Evolutionary conservation across 2,888 invertebrate genomes (phyloP), one percentile per base, ranked within the genome.

Genomic region (Nysson spinosus): DNA sequence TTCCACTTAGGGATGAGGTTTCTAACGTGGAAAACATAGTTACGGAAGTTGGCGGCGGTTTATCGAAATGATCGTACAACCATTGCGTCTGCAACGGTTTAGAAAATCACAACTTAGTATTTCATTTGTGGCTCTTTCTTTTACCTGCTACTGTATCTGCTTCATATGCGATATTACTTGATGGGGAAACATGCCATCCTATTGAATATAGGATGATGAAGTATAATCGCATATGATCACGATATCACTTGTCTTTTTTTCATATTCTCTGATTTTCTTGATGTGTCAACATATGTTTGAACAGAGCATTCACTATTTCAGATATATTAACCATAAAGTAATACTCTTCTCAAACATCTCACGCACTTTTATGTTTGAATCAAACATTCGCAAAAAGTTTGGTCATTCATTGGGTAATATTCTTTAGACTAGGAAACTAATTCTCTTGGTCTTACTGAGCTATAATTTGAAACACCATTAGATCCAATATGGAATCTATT

Each of bases 401-500:
- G 16, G 49, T n/a, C 34, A 28, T 64, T 65, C 26, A 54, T 73
- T 73, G 52, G 56, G 55, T 46, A 51, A 72, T 39, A 24, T 73
- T 72, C 26, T 47, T 42, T 44, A 47, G 60, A 49, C 57, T 58
- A 62, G 50, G 47, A 35, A 58, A 34, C 14, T 43, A 43, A 47
- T 46, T 30, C 40, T 52, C 49, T 56, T 56, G 62, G 55, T 70
- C 47, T 61, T 66, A 61, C 28, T 26, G 49, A 47, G 58, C 60
- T 58, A 56, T 71, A 56, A 71, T 74, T 73, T 71, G 50, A 56
- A 74, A 63, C 66, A 65, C 42, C 56, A 56, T 64, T 71, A 74
- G 67, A 63, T 72, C 68, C 72, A 51, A 52, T 49, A 20, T 30
- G 68, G 61, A 63, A 37, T 74, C 71, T 74, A 77, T 69, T 77